A percentile compares a stretch with the other conserved stretches of the same genome.
Conservation (phyloP, 2,888 invertebrate genomes). For the Nemotelus nigrinus region DNA sequence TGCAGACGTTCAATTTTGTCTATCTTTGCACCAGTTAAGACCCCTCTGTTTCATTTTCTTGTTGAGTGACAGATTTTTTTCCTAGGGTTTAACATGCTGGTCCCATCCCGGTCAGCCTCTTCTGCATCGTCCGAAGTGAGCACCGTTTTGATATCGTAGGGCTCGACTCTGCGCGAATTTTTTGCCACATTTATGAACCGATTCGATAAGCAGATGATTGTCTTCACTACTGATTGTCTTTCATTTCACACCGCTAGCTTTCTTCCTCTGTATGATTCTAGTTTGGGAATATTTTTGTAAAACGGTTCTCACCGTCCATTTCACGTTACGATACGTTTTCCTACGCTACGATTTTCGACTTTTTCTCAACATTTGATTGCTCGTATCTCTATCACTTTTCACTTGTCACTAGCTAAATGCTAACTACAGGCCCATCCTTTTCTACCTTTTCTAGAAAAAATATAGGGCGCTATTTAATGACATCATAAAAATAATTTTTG, state of each 20-base stretch:
- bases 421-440: too few species aligned
- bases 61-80: too few species aligned
- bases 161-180: too few species aligned
- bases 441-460: background rate
- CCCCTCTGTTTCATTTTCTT: background rate
- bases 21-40: background rate
- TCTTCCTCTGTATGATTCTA: background rate
- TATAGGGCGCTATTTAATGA: background rate
- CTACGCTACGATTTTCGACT: background rate
- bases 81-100: background rate
- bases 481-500: background rate
- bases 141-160: too few species aligned
- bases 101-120: background rate
- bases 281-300: background rate
- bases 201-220: background rate
- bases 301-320: background rate
- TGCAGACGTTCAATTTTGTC: background rate
- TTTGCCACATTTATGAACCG: background rate
- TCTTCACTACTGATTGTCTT: background rate
- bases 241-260: background rate
- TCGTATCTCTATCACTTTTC: background rate
- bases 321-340: background rate
- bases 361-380: background rate
- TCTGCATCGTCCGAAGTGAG: too few species aligned
- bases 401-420: too few species aligned